phyloP scores from a whole-genome alignment of 2,113 vertebrate species.

The Microtus oregoni region DNA sequence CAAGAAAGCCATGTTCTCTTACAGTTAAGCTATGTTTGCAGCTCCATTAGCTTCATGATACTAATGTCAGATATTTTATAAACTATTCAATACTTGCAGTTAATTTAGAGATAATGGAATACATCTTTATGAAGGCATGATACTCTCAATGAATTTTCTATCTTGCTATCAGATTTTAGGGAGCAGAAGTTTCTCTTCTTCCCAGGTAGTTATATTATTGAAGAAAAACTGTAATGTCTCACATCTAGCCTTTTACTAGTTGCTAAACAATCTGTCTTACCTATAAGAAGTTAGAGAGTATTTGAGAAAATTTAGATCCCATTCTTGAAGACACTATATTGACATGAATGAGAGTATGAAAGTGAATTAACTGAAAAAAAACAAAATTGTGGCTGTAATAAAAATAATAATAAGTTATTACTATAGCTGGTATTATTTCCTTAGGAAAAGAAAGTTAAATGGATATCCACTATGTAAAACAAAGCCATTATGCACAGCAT shows the following conservation, averaged over 20 bases:
- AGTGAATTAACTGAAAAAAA: not conserved
- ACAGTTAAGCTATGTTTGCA: not conserved
- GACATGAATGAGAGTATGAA: too few relatives aligned
- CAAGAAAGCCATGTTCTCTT: not conserved
- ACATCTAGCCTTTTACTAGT: not conserved
- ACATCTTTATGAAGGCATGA: not conserved
- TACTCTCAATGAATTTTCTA: not conserved
- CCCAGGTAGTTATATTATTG: not conserved
- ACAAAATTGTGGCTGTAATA: not conserved
- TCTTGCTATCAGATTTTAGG: not conserved
- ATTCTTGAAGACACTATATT: not conserved
- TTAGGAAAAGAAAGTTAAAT: too few relatives aligned
- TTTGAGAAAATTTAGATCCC: not conserved
- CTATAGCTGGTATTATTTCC: not conserved
- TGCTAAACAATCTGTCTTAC: not conserved
- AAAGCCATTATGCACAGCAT: too few relatives aligned
- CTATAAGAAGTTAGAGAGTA: not conserved
- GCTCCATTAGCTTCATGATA: not conserved
- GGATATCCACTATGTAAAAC: not conserved
- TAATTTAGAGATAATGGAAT: not conserved
- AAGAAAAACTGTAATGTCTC: not conserved
- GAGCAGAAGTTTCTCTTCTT: not conserved
- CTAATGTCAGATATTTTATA: not conserved
- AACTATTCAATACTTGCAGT: not conserved
- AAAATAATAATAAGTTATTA: not conserved